Base-by-base conservation (phyloP, 2,888 invertebrate genomes). In the Caenorhabditis zanzibari region DNA sequence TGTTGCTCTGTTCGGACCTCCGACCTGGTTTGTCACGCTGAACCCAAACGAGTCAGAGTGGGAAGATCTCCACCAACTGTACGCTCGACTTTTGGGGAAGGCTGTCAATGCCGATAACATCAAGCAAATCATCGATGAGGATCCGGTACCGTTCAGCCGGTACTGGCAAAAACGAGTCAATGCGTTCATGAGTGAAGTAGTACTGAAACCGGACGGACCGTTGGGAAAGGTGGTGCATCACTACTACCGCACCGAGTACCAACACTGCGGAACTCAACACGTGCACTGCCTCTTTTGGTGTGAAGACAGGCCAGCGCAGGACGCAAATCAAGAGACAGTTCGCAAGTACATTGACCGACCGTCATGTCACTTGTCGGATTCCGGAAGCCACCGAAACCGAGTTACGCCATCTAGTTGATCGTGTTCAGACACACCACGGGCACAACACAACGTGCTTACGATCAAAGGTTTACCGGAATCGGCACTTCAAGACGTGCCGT, bases 251-350 rank as follows among this genome's bases (percentile, higher is more conserved):
- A 49, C 64, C 2, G 82, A 82, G 44, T 80, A 83, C 41, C 83
- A 83, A 38, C 56, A 68, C 19, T 41, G 80, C 1, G 82, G 76
- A 10, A 82, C 77, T 4, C 59, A 59, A 10, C 77, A 73, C 38
- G 44, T 77, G 14, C 82, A 82, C 35, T 58, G 58, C 4, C 32
- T 82, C 1, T n/a, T 82, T 26, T 82, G 82, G 82, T 14, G 12
- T 5, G n/a, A 4, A 1, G 68, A 68, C 10, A n/a, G n/a, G 12
- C 63, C 44, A 10, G 3, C n/a, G 26, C 10, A 10, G 12, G 2
- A 14, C 10, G 28, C 52, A 2, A n/a, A 24, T 4, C n/a, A n/a
- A 5, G 68, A 52, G n/a, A 44, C 10, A 26, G 2, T 26, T 1
- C 24, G 38, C 0, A 2, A 16, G 1, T 71, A 19, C 56, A 41